Percentiles rank a stretch among this genome's conserved stretches.
These are phyloP conservation scores for Neodon shergylaensis DNA, from an alignment of 2,113 vertebrate genomes.

Conservation along the genomic window DNA sequence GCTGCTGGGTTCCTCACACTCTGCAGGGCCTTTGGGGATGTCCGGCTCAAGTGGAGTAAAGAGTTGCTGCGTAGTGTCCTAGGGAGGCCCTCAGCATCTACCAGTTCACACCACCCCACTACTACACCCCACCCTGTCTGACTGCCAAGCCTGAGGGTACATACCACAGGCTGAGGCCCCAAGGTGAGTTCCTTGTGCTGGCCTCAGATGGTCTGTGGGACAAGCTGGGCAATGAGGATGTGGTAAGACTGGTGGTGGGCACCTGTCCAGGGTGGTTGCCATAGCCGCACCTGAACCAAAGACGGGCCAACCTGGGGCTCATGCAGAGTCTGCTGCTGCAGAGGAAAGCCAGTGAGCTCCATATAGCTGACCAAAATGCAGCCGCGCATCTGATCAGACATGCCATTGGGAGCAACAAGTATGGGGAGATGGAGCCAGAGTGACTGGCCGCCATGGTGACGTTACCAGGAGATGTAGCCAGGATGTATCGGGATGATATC, in stretches of 20 bases:
- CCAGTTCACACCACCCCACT: slow-evolving; percentile 92
- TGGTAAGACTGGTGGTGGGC: slow-evolving; percentile 93
- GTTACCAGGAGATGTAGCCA: slow-evolving; percentile 92
- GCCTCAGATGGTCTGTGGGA: slow-evolving; percentile 97
- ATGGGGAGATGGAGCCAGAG: slow-evolving; percentile 92
- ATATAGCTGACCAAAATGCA: slow-evolving; percentile 88
- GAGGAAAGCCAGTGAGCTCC: slow-evolving; percentile 86
- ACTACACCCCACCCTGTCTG: slow-evolving; percentile 94
- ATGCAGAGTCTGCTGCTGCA: slow-evolving; percentile 92
- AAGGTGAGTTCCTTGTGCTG: slow-evolving; percentile 95
- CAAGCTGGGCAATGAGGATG: slow-evolving; percentile 90
- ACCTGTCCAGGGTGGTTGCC: slow-evolving; percentile 84
- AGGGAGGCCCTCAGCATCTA: slow-evolving; percentile 90
- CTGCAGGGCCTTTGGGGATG: slow-evolving; percentile 94
- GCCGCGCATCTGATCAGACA: slow-evolving; percentile 94
- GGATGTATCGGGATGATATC: slow-evolving; percentile 98
- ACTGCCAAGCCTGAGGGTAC: slow-evolving; percentile 93
- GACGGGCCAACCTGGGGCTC: slow-evolving; percentile 90
- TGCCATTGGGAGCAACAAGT: slow-evolving; percentile 92
- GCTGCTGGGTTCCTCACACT: slow-evolving; percentile 95
- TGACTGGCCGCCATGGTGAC: slow-evolving; percentile 92
- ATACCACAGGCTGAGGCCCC: slow-evolving; percentile 92
- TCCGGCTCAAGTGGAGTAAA: slow-evolving; percentile 95
- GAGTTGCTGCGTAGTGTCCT: slow-evolving; percentile 93
- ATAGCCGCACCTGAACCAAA: slow-evolving; percentile 88